phyloP scores from a whole-genome alignment of 2,888 invertebrate genomes.

The Lasioglossum figueresi region DNA sequence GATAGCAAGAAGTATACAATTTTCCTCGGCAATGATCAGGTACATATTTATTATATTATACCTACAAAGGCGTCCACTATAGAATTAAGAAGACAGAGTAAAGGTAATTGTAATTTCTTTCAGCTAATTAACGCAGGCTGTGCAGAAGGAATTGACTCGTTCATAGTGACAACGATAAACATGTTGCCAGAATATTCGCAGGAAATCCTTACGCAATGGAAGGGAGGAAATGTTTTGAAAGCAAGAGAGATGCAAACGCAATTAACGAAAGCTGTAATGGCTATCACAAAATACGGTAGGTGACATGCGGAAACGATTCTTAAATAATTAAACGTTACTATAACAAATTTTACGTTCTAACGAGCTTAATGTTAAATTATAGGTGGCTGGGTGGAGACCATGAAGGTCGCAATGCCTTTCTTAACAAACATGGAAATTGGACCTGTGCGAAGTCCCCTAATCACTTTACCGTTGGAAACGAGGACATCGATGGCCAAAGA shows the following conservation, averaged over 20 bases:
- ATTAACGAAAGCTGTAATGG: conserved; percentile 78
- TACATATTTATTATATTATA: conserved; percentile 77
- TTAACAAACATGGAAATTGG: conserved; percentile 87
- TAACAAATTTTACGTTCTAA: background rate
- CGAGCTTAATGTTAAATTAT: conserved; percentile 59
- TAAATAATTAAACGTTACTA: background rate
- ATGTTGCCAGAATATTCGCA: conserved; percentile 87
- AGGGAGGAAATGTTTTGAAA: conserved; percentile 83
- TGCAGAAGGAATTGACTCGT: conserved; percentile 89
- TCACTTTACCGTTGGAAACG: conserved; percentile 84
- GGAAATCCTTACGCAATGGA: conserved; percentile 86
- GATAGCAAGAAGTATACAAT: conserved; percentile 85
- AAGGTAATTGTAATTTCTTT: conserved; percentile 61
- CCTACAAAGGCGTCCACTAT: background rate
- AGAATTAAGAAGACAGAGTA: no score
- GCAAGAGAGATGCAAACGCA: conserved; percentile 86
- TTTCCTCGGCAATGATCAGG: conserved; percentile 89
- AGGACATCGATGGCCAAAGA: conserved; percentile 79
- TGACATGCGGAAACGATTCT: conserved; percentile 61
- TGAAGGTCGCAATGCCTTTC: conserved; percentile 89
- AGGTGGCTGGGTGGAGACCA: conserved; percentile 89
- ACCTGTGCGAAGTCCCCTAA: conserved; percentile 86
- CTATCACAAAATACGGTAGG: conserved; percentile 84
- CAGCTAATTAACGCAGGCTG: conserved; percentile 89
- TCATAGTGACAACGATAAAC: conserved; percentile 89